These are phyloP conservation scores for Drymonia ruficornis DNA, from an alignment of 2,888 invertebrate species.

Conservation along the genomic window DNA sequence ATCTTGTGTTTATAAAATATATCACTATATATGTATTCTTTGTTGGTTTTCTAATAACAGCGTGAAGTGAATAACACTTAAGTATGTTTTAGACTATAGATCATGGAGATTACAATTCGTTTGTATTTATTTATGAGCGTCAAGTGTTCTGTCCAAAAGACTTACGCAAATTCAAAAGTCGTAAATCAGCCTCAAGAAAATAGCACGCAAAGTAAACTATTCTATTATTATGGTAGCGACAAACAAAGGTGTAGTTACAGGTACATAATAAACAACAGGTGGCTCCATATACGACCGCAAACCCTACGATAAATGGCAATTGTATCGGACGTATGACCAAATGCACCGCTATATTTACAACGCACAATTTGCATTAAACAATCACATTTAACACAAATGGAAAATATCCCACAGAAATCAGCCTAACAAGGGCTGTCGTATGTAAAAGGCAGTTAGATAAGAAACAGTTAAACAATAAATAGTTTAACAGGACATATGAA, in stretches of 20 bases:
- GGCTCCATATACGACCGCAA: slow-evolving; percentile 40
- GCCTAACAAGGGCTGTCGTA: slow-evolving; percentile 71
- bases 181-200: not conserved
- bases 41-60: not conserved
- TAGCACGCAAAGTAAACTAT: slow-evolving; percentile 1
- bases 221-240: slow-evolving; percentile 29
- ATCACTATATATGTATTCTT: slow-evolving; percentile 29
- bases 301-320: slow-evolving; percentile 65
- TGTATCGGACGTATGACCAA: slow-evolving; percentile 66
- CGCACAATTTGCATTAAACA: slow-evolving; percentile 70
- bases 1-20: slow-evolving; percentile 37
- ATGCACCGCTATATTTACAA: slow-evolving; percentile 68
- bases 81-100: too few species aligned
- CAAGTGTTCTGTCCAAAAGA: not conserved
- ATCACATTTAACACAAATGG: slow-evolving; percentile 61
- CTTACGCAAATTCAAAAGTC: not conserved
- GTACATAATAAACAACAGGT: slow-evolving; percentile 36
- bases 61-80: not conserved
- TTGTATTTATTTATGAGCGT: too few species aligned
- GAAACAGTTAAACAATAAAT: slow-evolving; percentile 74
- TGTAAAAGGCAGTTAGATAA: slow-evolving; percentile 66
- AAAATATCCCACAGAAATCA: slow-evolving; percentile 66
- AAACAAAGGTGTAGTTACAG: slow-evolving; percentile 33
- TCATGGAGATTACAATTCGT: too few species aligned
- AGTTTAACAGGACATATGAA: slow-evolving; percentile 63